Conservation (phyloP, 2,113 vertebrate genomes). For the Serilophus lunatus region DNA sequence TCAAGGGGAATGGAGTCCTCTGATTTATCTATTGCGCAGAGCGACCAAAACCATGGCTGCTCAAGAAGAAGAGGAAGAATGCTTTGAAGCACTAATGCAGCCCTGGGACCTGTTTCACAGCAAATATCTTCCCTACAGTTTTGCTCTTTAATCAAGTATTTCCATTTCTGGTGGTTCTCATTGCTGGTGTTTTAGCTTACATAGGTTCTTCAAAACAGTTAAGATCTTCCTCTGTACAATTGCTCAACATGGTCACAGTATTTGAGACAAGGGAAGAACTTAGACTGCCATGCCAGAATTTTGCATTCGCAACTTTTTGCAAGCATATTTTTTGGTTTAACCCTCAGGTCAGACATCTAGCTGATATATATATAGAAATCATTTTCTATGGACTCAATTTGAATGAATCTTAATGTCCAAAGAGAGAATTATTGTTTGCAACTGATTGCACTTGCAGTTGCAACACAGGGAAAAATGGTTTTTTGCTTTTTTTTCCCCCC, state of each 20-base stretch:
- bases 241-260: not conserved
- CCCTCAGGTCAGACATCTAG: constrained; percentile 21
- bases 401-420: constrained; percentile 18
- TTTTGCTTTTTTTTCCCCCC: not conserved
- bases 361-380: constrained; percentile 41
- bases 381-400: not conserved
- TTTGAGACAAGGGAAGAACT: constrained; percentile 3
- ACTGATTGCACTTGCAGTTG: constrained; percentile 44
- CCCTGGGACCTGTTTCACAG: not conserved
- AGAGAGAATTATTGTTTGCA: constrained; percentile 20
- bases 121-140: not conserved
- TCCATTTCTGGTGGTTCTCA: not conserved
- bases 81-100: not conserved
- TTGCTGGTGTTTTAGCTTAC: not conserved
- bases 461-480: constrained; percentile 34
- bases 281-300: not conserved
- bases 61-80: not conserved
- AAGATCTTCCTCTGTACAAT: not conserved
- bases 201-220: not conserved
- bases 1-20: not conserved
- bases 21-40: not conserved
- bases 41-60: not conserved
- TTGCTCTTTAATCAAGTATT: not conserved
- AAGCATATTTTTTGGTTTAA: constrained; percentile 28
- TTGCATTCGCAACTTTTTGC: not conserved